Evolutionary conservation across 1,140 invertebrate species (phyloP), one percentile per base, ranked within the genome.

Genomic region (Neodiprion virginianus): DNA sequence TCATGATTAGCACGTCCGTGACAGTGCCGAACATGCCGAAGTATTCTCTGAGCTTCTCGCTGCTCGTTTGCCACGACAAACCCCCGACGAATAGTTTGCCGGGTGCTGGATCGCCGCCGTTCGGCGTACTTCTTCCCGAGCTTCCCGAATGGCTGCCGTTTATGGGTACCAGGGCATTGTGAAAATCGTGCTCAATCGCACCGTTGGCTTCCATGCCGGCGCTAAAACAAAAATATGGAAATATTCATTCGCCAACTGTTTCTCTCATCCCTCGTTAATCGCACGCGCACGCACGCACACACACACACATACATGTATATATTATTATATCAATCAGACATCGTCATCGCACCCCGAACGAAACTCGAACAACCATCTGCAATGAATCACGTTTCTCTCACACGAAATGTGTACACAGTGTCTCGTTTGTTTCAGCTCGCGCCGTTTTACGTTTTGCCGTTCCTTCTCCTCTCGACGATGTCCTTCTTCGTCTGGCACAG

Each of bases 1-100:
- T 97, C 95, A 97, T 97, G 81, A 97, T 96, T 69, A 97, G 92
- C 67, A 97, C 96, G 85, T 97, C 96, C n/a, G 95, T 95, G 74
- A 97, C 95, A 5, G 94, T 93, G 71, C 96, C 96, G 81, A 96
- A 97, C 93, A 96, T 96, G 72, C 94, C 93, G 82, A 97, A 97
- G 84, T 97, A 97, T 79, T 96, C 95, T 79, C 94, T 91, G 8
- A 97, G 90, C 85, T 96, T 97, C 85, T 97, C 96, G 50, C 94
- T 94, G 79, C 95, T 96, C 17, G 96, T 97, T 86, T 96, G 95
- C 96, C 96, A 97, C 82, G 95, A 96, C 61, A 97, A 91, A 0
- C 96, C 96, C 14, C 96, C 96, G 40, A 97, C 96, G 85, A 97
- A 97, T 14, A 97, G 91, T 88, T 97, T 97, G 75, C 94, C 95